Evolutionary conservation across 2,113 vertebrate species (phyloP).

Genomic region (Halcyon malimbica): DNA sequence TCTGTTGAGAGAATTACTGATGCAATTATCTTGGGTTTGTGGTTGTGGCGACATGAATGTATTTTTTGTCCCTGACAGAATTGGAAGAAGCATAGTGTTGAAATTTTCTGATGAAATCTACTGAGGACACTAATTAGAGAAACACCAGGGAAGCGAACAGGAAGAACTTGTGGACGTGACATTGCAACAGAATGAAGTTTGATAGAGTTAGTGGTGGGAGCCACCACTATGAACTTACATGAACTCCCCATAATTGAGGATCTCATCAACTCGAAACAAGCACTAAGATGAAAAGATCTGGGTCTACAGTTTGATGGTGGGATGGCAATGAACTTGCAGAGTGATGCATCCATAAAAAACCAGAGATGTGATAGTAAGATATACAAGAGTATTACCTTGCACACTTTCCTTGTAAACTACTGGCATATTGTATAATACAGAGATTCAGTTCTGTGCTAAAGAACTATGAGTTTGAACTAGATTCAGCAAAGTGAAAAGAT

Average conservation of each 20-base stretch:
- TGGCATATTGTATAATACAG: rapidly evolving
- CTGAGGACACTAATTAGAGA: background rate
- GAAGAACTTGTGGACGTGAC: background rate
- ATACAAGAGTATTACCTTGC: background rate
- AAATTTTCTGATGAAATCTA: background rate
- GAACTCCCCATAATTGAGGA: background rate
- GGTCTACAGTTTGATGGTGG: background rate
- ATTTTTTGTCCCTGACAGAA: background rate
- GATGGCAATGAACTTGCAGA: background rate
- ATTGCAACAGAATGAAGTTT: background rate
- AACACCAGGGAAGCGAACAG: background rate
- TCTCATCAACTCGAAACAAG: background rate
- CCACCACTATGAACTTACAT: background rate
- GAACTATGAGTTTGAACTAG: background rate
- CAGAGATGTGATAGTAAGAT: background rate
- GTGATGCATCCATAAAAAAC: background rate
- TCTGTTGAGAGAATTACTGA: background rate
- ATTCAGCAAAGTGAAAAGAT: background rate
- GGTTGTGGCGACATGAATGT: rapidly evolving
- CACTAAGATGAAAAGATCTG: background rate
- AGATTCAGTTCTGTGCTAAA: background rate
- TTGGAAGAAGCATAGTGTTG: background rate
- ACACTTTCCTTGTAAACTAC: rapidly evolving
- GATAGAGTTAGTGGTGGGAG: background rate
- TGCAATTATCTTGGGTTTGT: background rate